phyloP scores from a whole-genome alignment of 1,140 invertebrate species.

The Rhizoglyphus robini region DNA sequence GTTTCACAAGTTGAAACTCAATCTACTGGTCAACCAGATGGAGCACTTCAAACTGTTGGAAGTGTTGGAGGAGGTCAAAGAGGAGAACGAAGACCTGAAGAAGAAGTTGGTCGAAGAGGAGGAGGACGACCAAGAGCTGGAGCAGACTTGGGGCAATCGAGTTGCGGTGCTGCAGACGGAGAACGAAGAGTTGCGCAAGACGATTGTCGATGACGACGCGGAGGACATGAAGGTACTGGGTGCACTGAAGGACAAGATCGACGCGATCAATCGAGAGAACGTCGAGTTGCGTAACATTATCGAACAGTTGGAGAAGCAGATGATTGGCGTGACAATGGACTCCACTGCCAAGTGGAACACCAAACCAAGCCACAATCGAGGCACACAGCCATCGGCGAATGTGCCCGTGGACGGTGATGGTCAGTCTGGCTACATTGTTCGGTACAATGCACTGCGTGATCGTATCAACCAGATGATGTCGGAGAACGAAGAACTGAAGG shows the following conservation, averaged over 20 bases:
- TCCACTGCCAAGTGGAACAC: too few relatives aligned
- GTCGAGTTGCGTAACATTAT: constrained; percentile 3
- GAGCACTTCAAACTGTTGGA: constrained; percentile 21
- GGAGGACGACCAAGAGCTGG: constrained; percentile 15
- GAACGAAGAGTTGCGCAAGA: constrained; percentile 19
- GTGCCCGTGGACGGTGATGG: not conserved
- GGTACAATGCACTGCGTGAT: not conserved
- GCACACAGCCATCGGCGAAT: not conserved
- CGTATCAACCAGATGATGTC: constrained; percentile 21
- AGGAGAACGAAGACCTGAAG: constrained; percentile 18
- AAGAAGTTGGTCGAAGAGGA: constrained; percentile 18
- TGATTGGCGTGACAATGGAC: not conserved
- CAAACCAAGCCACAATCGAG: not conserved
- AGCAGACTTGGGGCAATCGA: not conserved
- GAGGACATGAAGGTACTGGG: not conserved
- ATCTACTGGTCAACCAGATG: constrained; percentile 20
- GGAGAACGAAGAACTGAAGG: constrained; percentile 21
- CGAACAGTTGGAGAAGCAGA: constrained; percentile 9
- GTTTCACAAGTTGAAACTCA: constrained; percentile 21
- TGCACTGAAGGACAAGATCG: not conserved
- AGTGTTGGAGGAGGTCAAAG: constrained; percentile 17
- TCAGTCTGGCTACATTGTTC: not conserved
- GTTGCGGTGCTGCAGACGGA: constrained; percentile 16
- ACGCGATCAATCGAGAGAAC: constrained; percentile 1
- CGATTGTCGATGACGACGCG: constrained; percentile 8